A percentile compares a stretch with the other conserved stretches of the same genome.
Conservation (phyloP, 2,797 vertebrate genomes). For the Lagorchestes hirsutus region DNA sequence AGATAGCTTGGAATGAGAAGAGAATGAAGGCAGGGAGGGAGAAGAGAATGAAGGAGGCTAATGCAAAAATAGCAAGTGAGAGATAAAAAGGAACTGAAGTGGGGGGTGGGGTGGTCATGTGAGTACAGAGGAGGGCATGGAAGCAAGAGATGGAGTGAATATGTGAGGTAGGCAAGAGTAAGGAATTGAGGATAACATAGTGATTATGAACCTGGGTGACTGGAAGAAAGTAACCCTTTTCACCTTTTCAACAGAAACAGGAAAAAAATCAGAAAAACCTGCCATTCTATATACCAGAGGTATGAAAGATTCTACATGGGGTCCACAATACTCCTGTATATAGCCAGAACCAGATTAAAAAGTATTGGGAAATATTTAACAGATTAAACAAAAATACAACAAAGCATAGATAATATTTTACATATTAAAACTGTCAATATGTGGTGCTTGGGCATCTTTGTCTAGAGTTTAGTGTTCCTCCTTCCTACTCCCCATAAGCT, state of each 20-base stretch:
- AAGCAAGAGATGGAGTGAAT: neutral
- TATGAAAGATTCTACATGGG: neutral
- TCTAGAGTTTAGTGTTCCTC: neutral
- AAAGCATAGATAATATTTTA: neutral
- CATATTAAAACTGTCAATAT: neutral
- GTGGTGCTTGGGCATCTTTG: neutral
- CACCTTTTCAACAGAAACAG: neutral
- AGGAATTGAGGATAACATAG: neutral
- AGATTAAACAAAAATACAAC: neutral
- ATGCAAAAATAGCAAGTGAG: neutral
- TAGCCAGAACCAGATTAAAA: neutral
- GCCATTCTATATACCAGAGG: neutral
- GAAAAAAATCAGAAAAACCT: neutral
- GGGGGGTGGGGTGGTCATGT: neutral
- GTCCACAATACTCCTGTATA: neutral
- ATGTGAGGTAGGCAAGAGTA: neutral
- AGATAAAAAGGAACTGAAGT: neutral
- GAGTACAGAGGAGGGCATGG: neutral
- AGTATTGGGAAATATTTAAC: neutral
- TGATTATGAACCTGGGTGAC: neutral
- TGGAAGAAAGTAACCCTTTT: neutral
- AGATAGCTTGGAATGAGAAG: neutral
- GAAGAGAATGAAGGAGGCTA: neutral
- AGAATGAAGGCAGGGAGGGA: neutral
- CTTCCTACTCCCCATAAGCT: neutral